A percentile compares a stretch with the other conserved stretches of the same genome.
Evolutionary conservation across 1,140 invertebrate species (phyloP).

Genomic region (Panulirus ornatus): DNA sequence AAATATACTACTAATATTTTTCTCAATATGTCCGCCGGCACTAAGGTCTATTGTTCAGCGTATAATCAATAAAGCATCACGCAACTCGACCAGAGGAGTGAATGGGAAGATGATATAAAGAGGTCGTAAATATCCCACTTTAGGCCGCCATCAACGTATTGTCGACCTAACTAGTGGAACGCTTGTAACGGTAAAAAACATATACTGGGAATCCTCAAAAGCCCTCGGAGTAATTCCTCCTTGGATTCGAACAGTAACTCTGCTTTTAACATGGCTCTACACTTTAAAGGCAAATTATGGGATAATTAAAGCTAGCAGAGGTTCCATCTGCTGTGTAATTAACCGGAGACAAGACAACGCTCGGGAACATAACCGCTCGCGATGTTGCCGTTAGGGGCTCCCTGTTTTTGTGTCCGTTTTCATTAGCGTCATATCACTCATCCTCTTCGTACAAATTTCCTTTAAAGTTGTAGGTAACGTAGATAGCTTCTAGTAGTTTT

Average conservation of each 20-base stretch:
- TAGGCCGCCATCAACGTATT: neutral
- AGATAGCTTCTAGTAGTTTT: too few relatives aligned
- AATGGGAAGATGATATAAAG: neutral
- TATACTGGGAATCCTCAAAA: neutral
- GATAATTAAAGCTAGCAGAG: slow-evolving; percentile 38
- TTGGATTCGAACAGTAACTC: neutral
- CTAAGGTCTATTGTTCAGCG: neutral
- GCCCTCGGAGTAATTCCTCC: neutral
- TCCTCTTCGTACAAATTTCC: neutral
- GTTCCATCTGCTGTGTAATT: slow-evolving; percentile 58
- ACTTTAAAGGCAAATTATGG: slow-evolving; percentile 48
- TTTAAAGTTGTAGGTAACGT: too few relatives aligned
- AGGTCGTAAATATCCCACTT: neutral
- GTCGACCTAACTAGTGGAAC: neutral
- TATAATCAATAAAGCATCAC: neutral
- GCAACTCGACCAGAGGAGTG: neutral
- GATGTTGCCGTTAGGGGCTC: neutral
- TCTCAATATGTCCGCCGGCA: too few relatives aligned
- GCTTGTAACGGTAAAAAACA: neutral
- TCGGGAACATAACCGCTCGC: slow-evolving; percentile 15
- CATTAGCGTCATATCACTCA: neutral
- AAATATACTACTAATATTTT: too few relatives aligned
- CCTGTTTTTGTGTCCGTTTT: neutral
- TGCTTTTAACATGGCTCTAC: slow-evolving; percentile 29
- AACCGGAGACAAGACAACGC: slow-evolving; percentile 50